Evolutionary conservation across 2,113 vertebrate species (phyloP).

Genomic region (Ochotona curzoniae): DNA sequence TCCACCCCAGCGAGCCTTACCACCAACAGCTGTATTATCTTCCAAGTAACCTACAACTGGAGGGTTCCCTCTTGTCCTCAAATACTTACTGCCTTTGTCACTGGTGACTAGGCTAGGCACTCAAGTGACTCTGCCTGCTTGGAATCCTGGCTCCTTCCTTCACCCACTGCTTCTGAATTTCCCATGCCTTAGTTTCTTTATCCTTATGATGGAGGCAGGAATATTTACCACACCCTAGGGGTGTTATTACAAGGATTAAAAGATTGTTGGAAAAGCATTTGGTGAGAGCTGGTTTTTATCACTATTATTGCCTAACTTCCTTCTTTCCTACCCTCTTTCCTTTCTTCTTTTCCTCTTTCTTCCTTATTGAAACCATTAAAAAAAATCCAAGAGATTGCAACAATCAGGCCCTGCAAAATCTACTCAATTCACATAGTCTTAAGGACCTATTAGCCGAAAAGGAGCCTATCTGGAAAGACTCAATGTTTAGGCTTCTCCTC

Average conservation of each 20-base stretch:
- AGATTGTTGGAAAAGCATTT: background rate
- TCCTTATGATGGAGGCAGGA: background rate
- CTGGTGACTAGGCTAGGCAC: background rate
- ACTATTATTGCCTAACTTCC: background rate
- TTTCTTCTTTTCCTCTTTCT: background rate
- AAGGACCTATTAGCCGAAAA: background rate
- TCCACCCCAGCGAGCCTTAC: constrained; percentile 45
- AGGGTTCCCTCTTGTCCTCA: constrained; percentile 45
- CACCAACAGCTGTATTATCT: constrained; percentile 3
- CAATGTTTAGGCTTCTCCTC: background rate
- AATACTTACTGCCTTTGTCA: background rate
- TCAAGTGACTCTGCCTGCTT: background rate
- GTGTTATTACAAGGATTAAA: background rate
- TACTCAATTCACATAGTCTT: background rate
- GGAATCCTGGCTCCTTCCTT: background rate
- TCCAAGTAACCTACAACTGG: background rate
- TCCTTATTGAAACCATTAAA: background rate
- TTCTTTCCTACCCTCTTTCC: background rate
- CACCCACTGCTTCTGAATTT: background rate
- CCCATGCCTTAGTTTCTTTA: background rate
- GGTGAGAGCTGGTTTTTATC: background rate
- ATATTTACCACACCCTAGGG: background rate
- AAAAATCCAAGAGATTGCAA: background rate
- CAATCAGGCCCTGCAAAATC: background rate
- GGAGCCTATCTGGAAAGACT: background rate